Evolutionary conservation across 2,888 invertebrate species (phyloP).

Genomic region (Drosophila tanythrix): DNA sequence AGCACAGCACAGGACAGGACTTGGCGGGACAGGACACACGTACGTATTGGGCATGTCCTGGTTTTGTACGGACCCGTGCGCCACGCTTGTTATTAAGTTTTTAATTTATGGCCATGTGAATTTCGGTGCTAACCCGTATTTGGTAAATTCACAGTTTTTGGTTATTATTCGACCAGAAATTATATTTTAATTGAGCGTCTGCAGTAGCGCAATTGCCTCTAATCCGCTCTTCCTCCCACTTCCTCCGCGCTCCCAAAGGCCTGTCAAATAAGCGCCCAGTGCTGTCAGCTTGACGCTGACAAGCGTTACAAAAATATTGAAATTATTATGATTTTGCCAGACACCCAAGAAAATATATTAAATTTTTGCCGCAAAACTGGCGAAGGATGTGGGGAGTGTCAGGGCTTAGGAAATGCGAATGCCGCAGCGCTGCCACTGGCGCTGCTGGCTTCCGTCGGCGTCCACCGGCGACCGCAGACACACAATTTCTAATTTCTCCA

Average conservation of each 20-base stretch:
- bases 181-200: constrained; percentile 80
- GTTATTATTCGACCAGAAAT: constrained; percentile 63
- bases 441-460: constrained; percentile 63
- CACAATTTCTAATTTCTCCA: constrained; percentile 73
- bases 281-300: constrained; percentile 70
- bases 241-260: constrained; percentile 17
- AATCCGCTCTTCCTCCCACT: neutral
- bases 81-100: constrained; percentile 82
- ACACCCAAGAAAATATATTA: constrained; percentile 69
- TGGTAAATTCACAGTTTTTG: constrained; percentile 29
- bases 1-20: constrained; percentile 6
- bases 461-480: constrained; percentile 74
- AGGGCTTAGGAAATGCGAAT: constrained; percentile 49
- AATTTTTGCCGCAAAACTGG: constrained; percentile 51
- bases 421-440: constrained; percentile 40
- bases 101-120: constrained; percentile 82
- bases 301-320: constrained; percentile 73
- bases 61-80: constrained; percentile 67
- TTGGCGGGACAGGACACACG: constrained; percentile 45
- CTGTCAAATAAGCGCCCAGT: constrained; percentile 77
- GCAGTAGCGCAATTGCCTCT: constrained; percentile 14
- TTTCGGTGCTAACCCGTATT: constrained; percentile 24
- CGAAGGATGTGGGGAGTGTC: constrained; percentile 17
- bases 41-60: constrained; percentile 82
- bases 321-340: constrained; percentile 76